These are phyloP conservation scores for Cynocephalus volans DNA, from an alignment of 2,113 vertebrate genomes.

Conservation along the genomic window DNA sequence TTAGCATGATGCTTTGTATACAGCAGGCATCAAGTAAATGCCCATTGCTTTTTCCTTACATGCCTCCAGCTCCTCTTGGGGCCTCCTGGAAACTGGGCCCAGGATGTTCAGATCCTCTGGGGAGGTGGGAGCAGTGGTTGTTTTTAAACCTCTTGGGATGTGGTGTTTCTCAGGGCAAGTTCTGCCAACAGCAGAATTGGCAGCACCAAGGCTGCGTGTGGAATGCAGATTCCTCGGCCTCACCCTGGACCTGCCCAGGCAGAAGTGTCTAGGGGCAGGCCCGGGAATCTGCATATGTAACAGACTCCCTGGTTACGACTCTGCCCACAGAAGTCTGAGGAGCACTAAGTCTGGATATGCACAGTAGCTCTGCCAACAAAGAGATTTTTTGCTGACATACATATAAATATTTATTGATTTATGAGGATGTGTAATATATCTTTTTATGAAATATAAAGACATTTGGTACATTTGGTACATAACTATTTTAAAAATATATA, in stretches of 20 bases:
- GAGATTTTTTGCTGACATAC: not conserved
- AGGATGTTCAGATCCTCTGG: not conserved
- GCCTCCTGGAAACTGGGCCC: not conserved
- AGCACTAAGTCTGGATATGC: not conserved
- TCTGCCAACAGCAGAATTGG: not conserved
- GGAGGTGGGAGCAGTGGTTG: not conserved
- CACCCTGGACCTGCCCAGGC: not conserved
- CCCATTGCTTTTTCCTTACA: not conserved
- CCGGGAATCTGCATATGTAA: not conserved
- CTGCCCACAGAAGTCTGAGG: not conserved
- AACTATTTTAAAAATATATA: not conserved
- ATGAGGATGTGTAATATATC: not conserved
- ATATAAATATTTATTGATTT: not conserved
- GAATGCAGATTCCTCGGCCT: not conserved
- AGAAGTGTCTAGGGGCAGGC: not conserved
- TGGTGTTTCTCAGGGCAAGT: not conserved
- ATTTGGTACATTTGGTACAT: not conserved
- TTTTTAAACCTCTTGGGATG: not conserved
- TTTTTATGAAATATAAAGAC: not conserved
- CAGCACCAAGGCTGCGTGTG: not conserved
- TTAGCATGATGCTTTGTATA: not conserved
- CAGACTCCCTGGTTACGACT: not conserved
- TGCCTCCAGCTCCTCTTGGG: not conserved
- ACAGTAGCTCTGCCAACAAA: not conserved
- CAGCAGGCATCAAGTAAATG: not conserved